phyloP scores from a whole-genome alignment of 1,140 invertebrate species.

The Drosophila varians region DNA sequence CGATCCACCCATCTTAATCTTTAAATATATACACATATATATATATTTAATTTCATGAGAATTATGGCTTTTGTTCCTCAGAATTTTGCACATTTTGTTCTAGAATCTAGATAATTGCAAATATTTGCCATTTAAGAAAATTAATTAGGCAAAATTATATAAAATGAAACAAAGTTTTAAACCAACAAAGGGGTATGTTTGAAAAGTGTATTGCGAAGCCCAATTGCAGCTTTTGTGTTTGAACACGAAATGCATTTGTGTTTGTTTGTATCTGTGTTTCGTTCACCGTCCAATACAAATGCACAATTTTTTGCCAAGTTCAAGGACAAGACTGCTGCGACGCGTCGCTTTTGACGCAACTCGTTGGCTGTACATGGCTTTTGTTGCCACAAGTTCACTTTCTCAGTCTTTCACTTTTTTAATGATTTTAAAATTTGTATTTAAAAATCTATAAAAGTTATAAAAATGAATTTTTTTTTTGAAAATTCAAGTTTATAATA shows the following conservation, averaged over 20 bases:
- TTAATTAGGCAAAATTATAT: no score
- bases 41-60: background rate
- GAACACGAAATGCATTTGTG: conserved; percentile 20
- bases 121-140: no score
- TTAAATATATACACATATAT: background rate
- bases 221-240: conserved; percentile 41
- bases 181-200: background rate
- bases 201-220: background rate
- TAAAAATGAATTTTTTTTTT: background rate
- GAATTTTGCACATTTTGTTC: background rate
- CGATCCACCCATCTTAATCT: background rate
- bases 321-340: conserved; percentile 67
- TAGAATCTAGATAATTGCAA: background rate
- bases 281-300: conserved; percentile 6
- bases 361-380: conserved; percentile 45
- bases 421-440: background rate
- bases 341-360: conserved; percentile 56
- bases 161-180: no score
- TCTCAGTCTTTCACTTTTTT: conserved; percentile 7
- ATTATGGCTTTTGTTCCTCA: background rate
- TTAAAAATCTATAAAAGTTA: background rate
- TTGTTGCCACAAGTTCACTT: conserved; percentile 37
- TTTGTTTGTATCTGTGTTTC: conserved; percentile 22
- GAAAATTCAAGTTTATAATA: background rate
- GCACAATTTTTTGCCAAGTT: conserved; percentile 60